phyloP scores from a whole-genome alignment of 1,140 invertebrate genomes.

The Aphelenchoides fujianensis region DNA sequence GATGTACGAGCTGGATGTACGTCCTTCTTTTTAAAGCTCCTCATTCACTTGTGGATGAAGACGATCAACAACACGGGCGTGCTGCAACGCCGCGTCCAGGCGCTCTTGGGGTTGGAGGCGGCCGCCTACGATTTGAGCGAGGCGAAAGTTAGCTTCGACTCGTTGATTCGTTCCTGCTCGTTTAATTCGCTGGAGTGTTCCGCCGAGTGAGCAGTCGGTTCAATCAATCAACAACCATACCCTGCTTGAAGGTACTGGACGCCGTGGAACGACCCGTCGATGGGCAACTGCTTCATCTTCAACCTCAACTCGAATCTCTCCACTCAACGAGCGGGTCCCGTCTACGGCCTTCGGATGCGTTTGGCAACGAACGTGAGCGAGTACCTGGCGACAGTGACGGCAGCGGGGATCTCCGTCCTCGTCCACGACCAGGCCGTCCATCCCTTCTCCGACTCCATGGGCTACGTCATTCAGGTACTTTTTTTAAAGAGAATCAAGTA shows the following conservation, averaged over 20 bases:
- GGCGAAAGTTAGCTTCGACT: conserved; percentile 7
- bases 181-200: conserved; percentile 37
- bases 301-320: conserved; percentile 25
- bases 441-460: conserved; percentile 33
- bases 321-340: conserved; percentile 33
- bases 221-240: too few species aligned
- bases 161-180: conserved; percentile 35
- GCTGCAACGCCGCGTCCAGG: conserved; percentile 20
- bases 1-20: conserved; percentile 31
- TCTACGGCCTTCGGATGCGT: conserved; percentile 33
- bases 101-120: conserved; percentile 26
- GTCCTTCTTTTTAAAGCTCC: too few species aligned
- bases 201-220: too few species aligned
- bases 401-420: conserved; percentile 34
- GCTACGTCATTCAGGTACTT: neutral
- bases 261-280: conserved; percentile 25
- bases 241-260: conserved; percentile 39
- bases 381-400: conserved; percentile 32
- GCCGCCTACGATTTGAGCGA: conserved; percentile 25
- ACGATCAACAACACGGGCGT: conserved; percentile 32
- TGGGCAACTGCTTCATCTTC: conserved; percentile 43
- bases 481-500: too few species aligned
- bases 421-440: conserved; percentile 34
- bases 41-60: too few species aligned
- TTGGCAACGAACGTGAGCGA: conserved; percentile 35